Conservation (phyloP, 2,888 invertebrate genomes). For the Agapetus fuscipes region DNA sequence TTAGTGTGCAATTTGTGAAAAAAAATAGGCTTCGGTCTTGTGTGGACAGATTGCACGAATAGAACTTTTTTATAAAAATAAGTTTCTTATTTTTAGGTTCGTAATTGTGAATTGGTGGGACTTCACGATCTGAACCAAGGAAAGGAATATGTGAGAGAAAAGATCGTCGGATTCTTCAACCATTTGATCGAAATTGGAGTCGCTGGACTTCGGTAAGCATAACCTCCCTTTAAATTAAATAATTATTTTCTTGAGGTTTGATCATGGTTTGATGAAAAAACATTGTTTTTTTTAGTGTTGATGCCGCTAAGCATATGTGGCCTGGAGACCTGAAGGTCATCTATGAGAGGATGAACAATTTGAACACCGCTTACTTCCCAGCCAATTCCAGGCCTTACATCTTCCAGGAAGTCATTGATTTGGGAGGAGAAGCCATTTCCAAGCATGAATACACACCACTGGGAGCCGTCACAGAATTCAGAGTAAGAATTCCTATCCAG, state of each 20-base stretch:
- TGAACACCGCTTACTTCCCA: slow-evolving; percentile 52
- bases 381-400: slow-evolving; percentile 52
- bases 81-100: slow-evolving; percentile 46
- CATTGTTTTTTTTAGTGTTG: too few species aligned
- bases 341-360: slow-evolving; percentile 44
- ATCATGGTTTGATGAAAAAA: too few species aligned
- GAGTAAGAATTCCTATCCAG: slow-evolving; percentile 25
- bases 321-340: slow-evolving; percentile 62
- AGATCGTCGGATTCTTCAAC: slow-evolving; percentile 54
- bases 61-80: too few species aligned
- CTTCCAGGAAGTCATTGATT: slow-evolving; percentile 62
- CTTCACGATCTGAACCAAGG: slow-evolving; percentile 69
- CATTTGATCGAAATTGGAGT: slow-evolving; percentile 54
- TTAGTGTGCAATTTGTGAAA: too few species aligned
- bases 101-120: slow-evolving; percentile 61
- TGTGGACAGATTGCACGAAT: too few species aligned
- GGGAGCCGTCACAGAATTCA: slow-evolving; percentile 69
- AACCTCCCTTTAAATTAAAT: neutral
- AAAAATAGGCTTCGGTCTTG: too few species aligned
- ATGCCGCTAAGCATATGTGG: slow-evolving; percentile 70
- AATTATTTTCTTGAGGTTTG: too few species aligned
- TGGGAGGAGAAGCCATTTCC: slow-evolving; percentile 38
- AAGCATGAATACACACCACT: slow-evolving; percentile 39
- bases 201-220: slow-evolving; percentile 57
- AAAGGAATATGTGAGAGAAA: slow-evolving; percentile 51